Percentiles rank a stretch among this genome's conserved stretches.
Evolutionary conservation across 2,797 vertebrate species (phyloP).

Genomic region (Uromys caudimaculatus): DNA sequence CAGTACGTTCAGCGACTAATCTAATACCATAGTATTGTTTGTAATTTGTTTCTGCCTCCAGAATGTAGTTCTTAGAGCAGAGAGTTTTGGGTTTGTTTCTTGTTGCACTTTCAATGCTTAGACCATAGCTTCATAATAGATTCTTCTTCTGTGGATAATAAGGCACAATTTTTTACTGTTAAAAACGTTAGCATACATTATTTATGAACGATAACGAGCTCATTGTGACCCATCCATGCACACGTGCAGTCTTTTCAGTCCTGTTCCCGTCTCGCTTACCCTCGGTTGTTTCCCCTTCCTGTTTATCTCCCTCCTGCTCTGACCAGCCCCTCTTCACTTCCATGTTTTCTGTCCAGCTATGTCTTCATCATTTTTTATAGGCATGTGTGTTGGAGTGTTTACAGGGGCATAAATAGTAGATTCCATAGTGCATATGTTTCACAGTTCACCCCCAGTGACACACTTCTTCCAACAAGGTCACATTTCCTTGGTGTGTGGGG

Average conservation of each 20-base stretch:
- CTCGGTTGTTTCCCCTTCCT: neutral
- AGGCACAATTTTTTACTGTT: neutral
- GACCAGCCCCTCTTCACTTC: neutral
- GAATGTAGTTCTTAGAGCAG: neutral
- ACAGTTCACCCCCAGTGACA: neutral
- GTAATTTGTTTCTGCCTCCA: neutral
- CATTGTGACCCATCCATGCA: neutral
- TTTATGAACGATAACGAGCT: neutral
- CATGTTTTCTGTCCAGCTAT: neutral
- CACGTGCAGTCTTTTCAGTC: neutral
- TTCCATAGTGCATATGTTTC: neutral
- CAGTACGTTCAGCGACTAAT: neutral
- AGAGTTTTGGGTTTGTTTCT: neutral
- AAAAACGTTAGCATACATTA: neutral
- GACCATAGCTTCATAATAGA: neutral
- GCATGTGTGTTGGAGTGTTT: neutral
- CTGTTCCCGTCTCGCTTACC: neutral
- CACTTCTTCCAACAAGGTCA: neutral
- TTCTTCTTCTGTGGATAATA: neutral
- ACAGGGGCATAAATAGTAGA: neutral
- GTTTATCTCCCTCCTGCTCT: too few species aligned
- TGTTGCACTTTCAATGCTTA: neutral
- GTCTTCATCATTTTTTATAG: neutral
- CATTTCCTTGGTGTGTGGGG: neutral
- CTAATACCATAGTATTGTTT: neutral